A percentile compares a stretch with the other conserved stretches of the same genome.
These are phyloP conservation scores for Ploceus nigricollis DNA, from an alignment of 2,113 vertebrate genomes.

Conservation along the genomic window DNA sequence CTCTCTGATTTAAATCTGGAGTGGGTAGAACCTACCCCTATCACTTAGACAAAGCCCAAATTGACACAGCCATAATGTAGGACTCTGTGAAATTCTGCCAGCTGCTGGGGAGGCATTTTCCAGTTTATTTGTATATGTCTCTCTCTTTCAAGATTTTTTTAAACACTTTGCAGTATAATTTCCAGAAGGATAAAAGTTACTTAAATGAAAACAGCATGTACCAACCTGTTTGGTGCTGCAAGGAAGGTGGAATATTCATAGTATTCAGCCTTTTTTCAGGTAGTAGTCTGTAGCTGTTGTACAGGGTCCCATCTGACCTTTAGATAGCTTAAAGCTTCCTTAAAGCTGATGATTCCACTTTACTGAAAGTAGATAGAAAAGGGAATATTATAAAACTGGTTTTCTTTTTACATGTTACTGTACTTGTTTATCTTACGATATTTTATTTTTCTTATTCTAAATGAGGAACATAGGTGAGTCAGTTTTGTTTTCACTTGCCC, in stretches of 20 bases:
- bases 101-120: neutral
- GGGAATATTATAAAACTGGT: neutral
- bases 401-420: neutral
- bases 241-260: neutral
- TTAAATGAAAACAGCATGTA: neutral
- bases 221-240: neutral
- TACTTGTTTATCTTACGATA: neutral
- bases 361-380: neutral
- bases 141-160: constrained; percentile 6
- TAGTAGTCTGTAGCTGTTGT: neutral
- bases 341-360: neutral
- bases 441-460: neutral
- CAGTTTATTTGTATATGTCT: constrained; percentile 14
- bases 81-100: constrained; percentile 39
- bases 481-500: neutral
- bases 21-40: neutral
- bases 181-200: neutral
- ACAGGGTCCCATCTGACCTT: neutral
- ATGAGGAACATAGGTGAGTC: neutral
- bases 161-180: constrained; percentile 1
- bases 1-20: neutral
- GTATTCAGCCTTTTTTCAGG: neutral
- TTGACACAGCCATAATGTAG: neutral
- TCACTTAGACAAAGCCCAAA: neutral
- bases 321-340: neutral